Evolutionary conservation across 2,888 invertebrate genomes (phyloP).

Genomic region (Coenonympha glycerion): DNA sequence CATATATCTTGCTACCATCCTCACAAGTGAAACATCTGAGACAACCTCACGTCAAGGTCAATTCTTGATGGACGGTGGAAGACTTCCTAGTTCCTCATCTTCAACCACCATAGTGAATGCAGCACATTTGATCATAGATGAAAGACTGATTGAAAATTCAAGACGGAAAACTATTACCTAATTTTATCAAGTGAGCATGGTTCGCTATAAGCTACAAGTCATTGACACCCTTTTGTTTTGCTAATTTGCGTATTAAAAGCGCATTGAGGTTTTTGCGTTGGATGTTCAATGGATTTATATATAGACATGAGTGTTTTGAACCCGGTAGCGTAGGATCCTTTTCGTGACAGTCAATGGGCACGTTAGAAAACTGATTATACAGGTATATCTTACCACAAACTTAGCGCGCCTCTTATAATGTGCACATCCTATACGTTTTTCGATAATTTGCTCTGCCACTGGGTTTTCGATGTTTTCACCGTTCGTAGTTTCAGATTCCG

Average conservation of each 20-base stretch:
- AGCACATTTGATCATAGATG: no score
- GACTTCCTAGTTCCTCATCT: no score
- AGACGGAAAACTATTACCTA: no score
- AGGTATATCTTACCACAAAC: slow-evolving; percentile 82
- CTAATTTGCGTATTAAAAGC: slow-evolving; percentile 39
- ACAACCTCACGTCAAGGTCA: no score
- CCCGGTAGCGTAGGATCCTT: slow-evolving; percentile 15
- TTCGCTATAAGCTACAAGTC: slow-evolving; percentile 38
- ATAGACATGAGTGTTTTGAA: slow-evolving; percentile 46
- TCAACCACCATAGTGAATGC: no score
- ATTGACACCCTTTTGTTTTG: slow-evolving; percentile 56
- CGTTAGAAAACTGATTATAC: slow-evolving; percentile 4
- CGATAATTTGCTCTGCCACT: slow-evolving; percentile 41
- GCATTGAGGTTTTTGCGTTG: slow-evolving; percentile 42
- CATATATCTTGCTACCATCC: no score
- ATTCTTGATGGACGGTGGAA: no score
- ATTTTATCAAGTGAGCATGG: no score
- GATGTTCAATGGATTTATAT: slow-evolving; percentile 44
- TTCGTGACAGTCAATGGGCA: neutral
- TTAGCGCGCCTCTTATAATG: slow-evolving; percentile 90
- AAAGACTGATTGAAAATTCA: no score
- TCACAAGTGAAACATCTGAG: no score
- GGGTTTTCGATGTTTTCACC: slow-evolving; percentile 31
- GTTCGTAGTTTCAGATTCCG: slow-evolving; percentile 39
- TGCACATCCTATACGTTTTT: slow-evolving; percentile 81